phyloP scores from a whole-genome alignment of 2,113 vertebrate genomes.

The Caretta caretta region DNA sequence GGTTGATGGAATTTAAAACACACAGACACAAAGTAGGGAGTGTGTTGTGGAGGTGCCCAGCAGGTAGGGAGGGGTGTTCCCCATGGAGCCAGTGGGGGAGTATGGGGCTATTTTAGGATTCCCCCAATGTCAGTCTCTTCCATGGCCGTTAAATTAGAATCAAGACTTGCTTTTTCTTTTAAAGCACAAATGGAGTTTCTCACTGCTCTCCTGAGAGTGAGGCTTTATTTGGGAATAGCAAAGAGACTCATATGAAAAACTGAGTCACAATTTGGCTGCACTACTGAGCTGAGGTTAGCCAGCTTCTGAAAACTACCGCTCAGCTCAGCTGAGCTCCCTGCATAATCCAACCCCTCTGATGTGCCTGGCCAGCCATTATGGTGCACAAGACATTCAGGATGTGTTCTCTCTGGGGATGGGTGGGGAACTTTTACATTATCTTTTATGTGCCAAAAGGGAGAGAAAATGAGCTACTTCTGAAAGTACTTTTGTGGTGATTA shows the following conservation, averaged over 20 bases:
- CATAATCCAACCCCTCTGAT: neutral
- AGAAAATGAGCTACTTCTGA: neutral
- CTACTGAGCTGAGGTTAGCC: neutral
- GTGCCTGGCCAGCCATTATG: neutral
- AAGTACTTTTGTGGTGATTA: neutral
- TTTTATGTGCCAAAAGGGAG: neutral
- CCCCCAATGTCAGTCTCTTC: neutral
- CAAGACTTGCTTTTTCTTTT: neutral
- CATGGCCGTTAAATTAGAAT: neutral
- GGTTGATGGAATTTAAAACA: neutral
- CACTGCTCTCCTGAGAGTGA: neutral
- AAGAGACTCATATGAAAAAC: neutral
- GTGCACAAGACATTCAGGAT: neutral
- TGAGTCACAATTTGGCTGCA: neutral
- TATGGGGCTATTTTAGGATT: neutral
- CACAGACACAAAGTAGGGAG: neutral
- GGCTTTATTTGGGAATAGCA: neutral
- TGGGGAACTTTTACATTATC: neutral
- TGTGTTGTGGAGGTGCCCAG: neutral
- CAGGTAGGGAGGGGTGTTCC: neutral
- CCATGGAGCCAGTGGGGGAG: neutral
- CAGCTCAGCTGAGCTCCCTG: neutral
- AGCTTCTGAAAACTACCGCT: neutral
- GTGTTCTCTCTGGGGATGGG: neutral
- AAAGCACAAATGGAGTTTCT: neutral